A percentile compares a stretch with the other conserved stretches of the same genome.
These are phyloP conservation scores for Balearica regulorum DNA, from an alignment of 2,797 vertebrate genomes.

Conservation along the genomic window DNA sequence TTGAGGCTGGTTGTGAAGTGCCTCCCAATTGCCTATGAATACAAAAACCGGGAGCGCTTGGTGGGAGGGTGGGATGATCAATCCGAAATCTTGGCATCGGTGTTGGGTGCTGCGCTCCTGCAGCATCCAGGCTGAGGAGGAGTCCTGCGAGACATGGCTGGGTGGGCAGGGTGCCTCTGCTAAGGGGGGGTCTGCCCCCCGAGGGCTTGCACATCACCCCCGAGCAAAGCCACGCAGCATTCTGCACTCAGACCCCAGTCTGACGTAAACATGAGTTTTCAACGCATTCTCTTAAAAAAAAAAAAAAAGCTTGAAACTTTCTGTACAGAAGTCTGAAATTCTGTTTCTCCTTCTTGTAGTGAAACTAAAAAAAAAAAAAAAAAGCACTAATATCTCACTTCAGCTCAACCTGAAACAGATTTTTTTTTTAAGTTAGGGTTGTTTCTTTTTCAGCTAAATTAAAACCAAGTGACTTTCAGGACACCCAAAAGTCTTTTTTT, in stretches of 20 bases:
- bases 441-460: neutral
- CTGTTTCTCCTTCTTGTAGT: neutral
- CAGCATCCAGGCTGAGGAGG: neutral
- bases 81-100: neutral
- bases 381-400: neutral
- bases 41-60: neutral
- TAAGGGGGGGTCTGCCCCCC: neutral
- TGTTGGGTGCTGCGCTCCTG: neutral
- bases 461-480: neutral
- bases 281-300: neutral
- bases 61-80: neutral
- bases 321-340: neutral
- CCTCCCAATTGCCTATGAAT: neutral
- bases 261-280: neutral
- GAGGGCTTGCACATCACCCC: accelerated
- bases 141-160: neutral
- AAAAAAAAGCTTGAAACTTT: neutral
- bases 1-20: neutral
- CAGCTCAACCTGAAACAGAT: neutral
- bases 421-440: accelerated
- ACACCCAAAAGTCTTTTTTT: neutral
- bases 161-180: neutral
- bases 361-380: neutral
- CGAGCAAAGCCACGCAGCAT: accelerated
- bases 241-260: neutral